Evolutionary conservation across 2,888 invertebrate species (phyloP).

Genomic region (Drosophila lacicola): DNA sequence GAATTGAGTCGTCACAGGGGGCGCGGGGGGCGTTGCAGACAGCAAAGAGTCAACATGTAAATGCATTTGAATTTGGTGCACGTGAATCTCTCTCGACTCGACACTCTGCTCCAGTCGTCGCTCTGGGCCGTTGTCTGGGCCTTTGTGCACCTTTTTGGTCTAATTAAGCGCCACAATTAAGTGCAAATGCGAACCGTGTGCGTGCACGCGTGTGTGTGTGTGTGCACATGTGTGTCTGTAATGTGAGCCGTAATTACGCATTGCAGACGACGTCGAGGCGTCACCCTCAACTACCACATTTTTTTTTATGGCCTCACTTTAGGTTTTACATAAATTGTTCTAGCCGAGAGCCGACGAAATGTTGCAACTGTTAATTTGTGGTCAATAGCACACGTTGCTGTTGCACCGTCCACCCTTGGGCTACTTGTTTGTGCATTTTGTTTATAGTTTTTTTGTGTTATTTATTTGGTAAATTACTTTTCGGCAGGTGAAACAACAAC

Average conservation of each 20-base stretch:
- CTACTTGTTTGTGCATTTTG: conserved; percentile 43
- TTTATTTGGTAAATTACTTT: conserved; percentile 61
- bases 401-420: conserved; percentile 28
- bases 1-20: conserved; percentile 73
- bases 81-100: conserved; percentile 12
- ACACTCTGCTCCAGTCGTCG: conserved; percentile 2
- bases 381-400: conserved; percentile 68
- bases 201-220: conserved; percentile 14
- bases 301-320: conserved; percentile 57
- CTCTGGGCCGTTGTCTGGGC: conserved; percentile 69
- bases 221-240: conserved; percentile 45
- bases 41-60: conserved; percentile 51
- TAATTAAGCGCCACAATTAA: conserved; percentile 81
- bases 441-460: conserved; percentile 4
- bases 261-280: conserved; percentile 56
- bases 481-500: conserved; percentile 53
- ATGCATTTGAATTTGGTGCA: conserved; percentile 62
- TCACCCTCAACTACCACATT: conserved; percentile 33
- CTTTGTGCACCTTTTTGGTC: conserved; percentile 76
- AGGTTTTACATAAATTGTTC: conserved; percentile 61
- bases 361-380: conserved; percentile 80
- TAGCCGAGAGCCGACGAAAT: conserved; percentile 50
- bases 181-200: conserved; percentile 67
- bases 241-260: conserved; percentile 78
- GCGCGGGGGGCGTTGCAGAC: neutral